Conservation (phyloP, 2,888 invertebrate species). For the Neoascia interrupta region DNA sequence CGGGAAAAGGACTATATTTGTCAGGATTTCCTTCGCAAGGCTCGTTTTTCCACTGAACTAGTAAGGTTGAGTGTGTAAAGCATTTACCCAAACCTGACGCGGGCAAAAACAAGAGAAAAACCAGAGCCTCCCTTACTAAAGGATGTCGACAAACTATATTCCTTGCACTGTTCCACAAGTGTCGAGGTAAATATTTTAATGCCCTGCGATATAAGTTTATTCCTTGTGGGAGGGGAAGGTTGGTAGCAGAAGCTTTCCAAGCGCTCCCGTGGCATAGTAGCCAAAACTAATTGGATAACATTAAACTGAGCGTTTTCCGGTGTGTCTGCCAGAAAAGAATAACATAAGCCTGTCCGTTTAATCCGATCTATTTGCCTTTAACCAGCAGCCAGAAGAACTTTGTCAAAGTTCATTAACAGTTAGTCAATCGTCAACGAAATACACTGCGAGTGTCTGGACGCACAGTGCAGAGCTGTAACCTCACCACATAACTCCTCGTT, state of each 20-base stretch:
- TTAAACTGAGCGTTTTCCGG: slow-evolving; percentile 14
- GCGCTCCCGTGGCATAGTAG: neutral
- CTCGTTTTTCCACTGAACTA: no score
- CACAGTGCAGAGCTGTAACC: no score
- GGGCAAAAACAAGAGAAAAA: no score
- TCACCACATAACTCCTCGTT: slow-evolving; percentile 10
- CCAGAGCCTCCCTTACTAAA: slow-evolving; percentile 13
- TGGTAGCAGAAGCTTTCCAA: slow-evolving; percentile 12
- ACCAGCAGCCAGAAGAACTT: slow-evolving; percentile 23
- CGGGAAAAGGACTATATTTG: slow-evolving; percentile 34
- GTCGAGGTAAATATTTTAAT: slow-evolving; percentile 35
- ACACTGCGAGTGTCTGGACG: no score
- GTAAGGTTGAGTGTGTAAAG: slow-evolving; percentile 31
- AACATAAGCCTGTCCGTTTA: neutral
- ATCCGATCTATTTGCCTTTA: slow-evolving; percentile 5
- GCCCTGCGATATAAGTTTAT: neutral
- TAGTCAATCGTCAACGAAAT: no score
- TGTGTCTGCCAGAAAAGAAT: neutral
- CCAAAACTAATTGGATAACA: slow-evolving; percentile 33
- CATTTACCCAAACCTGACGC: slow-evolving; percentile 33
- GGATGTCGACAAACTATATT: slow-evolving; percentile 16
- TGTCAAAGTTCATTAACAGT: no score
- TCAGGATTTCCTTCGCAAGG: slow-evolving; percentile 52
- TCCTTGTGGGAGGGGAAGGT: no score
- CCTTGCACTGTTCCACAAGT: slow-evolving; percentile 10